Base-by-base conservation (phyloP, 2,888 invertebrate species). In the Drosophila tripunctata region DNA sequence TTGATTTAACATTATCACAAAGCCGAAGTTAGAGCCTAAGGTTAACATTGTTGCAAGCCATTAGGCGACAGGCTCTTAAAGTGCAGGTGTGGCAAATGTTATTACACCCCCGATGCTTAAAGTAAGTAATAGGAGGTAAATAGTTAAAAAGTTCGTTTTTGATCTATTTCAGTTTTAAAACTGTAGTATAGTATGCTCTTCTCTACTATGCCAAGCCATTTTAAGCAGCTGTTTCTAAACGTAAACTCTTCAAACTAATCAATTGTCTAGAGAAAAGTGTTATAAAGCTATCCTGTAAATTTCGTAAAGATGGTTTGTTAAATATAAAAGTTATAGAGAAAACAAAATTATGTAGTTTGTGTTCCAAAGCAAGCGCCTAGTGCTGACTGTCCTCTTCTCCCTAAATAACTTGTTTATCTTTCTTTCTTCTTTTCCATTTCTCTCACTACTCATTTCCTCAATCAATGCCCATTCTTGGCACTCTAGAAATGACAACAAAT, bases 1-100 rank as follows among this genome's bases (percentile, higher is more conserved):
- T 89, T 89, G 90, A 89, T 90, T 89, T 89, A 88, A 84, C 84
- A 88, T 88, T 88, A 89, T 84, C 88, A 88, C 76, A 65, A 17
- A 50, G 48, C 56, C 12, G 19, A 22, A 50, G 35, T 31, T 31
- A 7, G 31, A 43, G 64, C 64, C 41, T 52, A 48, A 30, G 61
- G 77, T 66, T 64, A 77, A 73, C 61, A 76, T 56, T 77, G 81
- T 67, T 48, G 55, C 58, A 56, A 41, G 41, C 14, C 14, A 55
- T 48, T 55, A 35, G 33, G 38, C 51, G 38, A 36, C 19, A 51
- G 10, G 15, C 15, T 40, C 33, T 54, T 47, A 47, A 61, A 56
- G 47, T 41, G 24, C 15, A 21, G 31, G n/a, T 12, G 12, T 27
- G 12, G n/a, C 14, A 31, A 45, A 19, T 19, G 19, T 31, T 15